Evolutionary conservation across 2,888 invertebrate species (phyloP).

Genomic region (Sympetrum striolatum): DNA sequence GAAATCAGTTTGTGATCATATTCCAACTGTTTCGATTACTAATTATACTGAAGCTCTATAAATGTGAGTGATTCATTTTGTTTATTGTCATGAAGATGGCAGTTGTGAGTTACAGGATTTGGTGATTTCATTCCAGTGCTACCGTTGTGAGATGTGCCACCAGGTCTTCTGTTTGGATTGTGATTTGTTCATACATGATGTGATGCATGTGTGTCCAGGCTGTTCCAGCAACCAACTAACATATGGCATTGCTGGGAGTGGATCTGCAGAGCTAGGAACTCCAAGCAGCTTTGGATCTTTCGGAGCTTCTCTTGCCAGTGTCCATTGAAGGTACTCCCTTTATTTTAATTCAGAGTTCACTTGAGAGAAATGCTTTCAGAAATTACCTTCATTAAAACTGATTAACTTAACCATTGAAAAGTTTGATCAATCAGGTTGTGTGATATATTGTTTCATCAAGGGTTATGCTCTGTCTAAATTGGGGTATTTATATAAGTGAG

Average conservation of each 20-base stretch:
- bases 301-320: not conserved
- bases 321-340: not conserved
- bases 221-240: slow-evolving; percentile 77
- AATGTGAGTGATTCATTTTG: not conserved
- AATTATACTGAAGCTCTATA: no score
- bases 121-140: slow-evolving; percentile 67
- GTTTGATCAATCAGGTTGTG: no score
- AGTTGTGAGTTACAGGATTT: no score
- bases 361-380: no score
- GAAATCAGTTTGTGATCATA: no score
- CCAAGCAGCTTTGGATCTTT: not conserved
- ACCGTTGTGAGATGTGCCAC: slow-evolving; percentile 79
- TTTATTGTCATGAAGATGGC: not conserved
- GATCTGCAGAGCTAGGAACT: not conserved
- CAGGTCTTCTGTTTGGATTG: slow-evolving; percentile 92
- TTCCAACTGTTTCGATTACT: no score
- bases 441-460: no score
- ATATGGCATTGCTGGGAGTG: slow-evolving; percentile 11
- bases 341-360: not conserved
- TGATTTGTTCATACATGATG: slow-evolving; percentile 92
- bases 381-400: no score
- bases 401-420: no score
- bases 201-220: slow-evolving; percentile 95
- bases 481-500: no score
- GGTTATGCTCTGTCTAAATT: no score